Base-by-base conservation (phyloP, 2,888 invertebrate species). In the Boloria selene region DNA sequence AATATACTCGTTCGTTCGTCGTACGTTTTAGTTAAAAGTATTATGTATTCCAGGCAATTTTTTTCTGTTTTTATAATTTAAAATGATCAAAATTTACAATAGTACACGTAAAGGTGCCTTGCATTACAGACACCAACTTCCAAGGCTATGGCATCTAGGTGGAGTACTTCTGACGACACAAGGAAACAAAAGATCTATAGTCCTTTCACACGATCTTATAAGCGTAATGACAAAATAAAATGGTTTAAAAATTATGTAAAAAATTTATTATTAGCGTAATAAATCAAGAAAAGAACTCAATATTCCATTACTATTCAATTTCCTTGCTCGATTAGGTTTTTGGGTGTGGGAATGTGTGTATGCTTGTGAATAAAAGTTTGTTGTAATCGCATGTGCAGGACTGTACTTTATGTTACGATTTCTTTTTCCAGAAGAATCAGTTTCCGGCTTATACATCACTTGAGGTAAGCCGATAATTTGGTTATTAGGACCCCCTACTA, bases 241-340 rank as follows among this genome's bases (percentile, higher is more conserved):
- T 47, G 18, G 54, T 42, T 18, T 52, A 50, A 45, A 22, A 26
- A 17, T 63, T 68, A 62, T 13, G 47, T 53, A 31, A 51, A 26
- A 16, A 61, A 63, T 65, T 70, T 82, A 58, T 86, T 83, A 84
- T 85, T 88, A 79, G 70, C 87, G 84, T 59, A 91, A 79, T 67
- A 91, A 81, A 77, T 89, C 88, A 50, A 90, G 72, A 71, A 91
- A 91, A 1, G 91, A 90, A 65, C 87, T 85, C 31, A 91, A 58
- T 68, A 91, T 76, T 58, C 80, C 79, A 59, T 76, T 70, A 55
- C 73, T 76, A 67, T 75, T 78, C 14, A 79, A 70, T 66, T 74
- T 79, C 68, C 83, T 75, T 4, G 79, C 75, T 65, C 81, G 77
- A 16, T 71, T 68, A 38, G 69, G 69, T 56, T 68, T 60, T 67